Percentiles rank a stretch among this genome's conserved stretches.
These are phyloP conservation scores for Sebastes minor DNA, from an alignment of 2,797 vertebrate species.

Conservation along the genomic window DNA sequence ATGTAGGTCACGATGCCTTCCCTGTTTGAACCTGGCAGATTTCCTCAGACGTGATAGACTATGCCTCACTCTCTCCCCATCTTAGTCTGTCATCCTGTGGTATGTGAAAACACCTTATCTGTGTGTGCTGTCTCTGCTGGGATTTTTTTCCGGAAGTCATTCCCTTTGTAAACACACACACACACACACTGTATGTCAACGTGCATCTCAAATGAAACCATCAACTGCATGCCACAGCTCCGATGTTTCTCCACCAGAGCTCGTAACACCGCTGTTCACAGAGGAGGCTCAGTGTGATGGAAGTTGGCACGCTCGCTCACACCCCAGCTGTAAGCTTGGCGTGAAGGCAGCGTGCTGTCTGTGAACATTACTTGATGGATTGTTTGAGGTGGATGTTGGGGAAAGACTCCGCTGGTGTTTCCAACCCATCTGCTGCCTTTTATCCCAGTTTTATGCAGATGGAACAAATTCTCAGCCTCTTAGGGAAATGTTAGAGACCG, in stretches of 20 bases:
- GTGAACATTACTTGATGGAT: conserved; percentile 32
- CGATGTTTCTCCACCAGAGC: not conserved
- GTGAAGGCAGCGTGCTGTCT: conserved; percentile 14
- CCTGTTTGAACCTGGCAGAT: conserved; percentile 62
- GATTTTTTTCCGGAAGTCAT: conserved; percentile 45
- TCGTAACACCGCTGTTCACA: not conserved
- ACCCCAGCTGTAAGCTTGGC: conserved; percentile 55
- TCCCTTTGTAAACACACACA: not conserved
- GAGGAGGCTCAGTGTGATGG: conserved; percentile 9
- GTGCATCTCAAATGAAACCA: conserved; percentile 47
- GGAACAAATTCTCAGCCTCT: conserved; percentile 41
- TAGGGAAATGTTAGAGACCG: conserved; percentile 28
- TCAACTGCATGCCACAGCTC: conserved; percentile 12
- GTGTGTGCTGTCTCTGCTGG: conserved; percentile 20
- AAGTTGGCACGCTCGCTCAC: conserved; percentile 18
- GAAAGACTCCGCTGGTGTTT: conserved; percentile 31
- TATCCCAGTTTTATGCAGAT: conserved; percentile 48
- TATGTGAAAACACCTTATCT: conserved; percentile 55
- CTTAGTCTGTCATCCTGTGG: conserved; percentile 52
- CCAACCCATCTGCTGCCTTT: conserved; percentile 58
- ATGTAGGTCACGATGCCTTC: conserved; percentile 68
- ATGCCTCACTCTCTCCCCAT: not conserved
- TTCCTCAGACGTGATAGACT: conserved; percentile 41
- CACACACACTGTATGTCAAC: conserved; percentile 15
- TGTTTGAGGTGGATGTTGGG: conserved; percentile 42